Conservation (phyloP, 2,888 invertebrate genomes). For the Aphidius colemani region DNA sequence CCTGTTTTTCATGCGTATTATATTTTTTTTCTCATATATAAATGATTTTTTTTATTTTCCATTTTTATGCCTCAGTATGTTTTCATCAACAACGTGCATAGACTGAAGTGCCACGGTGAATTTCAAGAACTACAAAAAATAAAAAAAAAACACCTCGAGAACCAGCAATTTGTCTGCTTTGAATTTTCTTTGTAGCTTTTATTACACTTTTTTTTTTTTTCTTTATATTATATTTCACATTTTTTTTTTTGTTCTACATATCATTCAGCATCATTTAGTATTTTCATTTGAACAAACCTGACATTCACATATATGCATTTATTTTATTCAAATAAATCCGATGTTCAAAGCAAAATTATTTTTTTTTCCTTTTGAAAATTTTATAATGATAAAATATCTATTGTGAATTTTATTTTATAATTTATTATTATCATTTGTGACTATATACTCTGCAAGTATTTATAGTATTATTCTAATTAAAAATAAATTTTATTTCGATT, state of each 20-base stretch:
- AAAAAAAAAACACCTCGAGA: slow-evolving; percentile 2
- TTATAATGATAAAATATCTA: too few species aligned
- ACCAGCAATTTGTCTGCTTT: slow-evolving; percentile 5
- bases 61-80: slow-evolving; percentile 1
- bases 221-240: not conserved
- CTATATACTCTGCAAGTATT: too few species aligned
- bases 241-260: not conserved
- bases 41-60: not conserved
- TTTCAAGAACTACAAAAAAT: not conserved
- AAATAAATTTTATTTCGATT: too few species aligned
- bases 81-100: not conserved
- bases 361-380: too few species aligned
- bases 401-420: too few species aligned
- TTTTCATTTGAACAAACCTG: slow-evolving; percentile 1
- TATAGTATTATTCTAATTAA: too few species aligned
- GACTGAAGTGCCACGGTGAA: not conserved
- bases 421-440: too few species aligned
- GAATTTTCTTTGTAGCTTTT: not conserved
- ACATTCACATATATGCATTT: not conserved
- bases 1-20: too few species aligned
- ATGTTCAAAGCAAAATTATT: too few species aligned
- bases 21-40: too few species aligned
- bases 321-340: not conserved
- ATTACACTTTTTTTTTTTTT: not conserved
- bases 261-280: not conserved